Base-by-base conservation (phyloP, 2,888 invertebrate species). In the Conops quadrifasciatus region DNA sequence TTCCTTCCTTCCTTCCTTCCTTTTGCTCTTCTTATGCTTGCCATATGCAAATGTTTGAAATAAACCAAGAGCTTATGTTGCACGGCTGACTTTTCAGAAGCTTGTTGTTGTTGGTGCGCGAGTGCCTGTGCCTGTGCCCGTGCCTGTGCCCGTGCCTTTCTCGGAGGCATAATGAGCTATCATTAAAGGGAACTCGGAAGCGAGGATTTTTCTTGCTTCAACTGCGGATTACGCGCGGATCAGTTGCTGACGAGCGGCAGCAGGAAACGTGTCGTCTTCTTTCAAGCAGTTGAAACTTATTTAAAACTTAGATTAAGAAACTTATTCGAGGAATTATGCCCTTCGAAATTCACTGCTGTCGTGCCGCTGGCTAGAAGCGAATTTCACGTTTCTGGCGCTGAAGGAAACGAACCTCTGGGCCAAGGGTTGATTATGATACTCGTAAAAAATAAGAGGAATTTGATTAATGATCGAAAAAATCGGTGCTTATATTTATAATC, bases 241-340 rank as follows among this genome's bases (percentile, higher is more conserved):
- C 66, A 66, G 53, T 66, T 66, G 36, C 21, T 56, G 19, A 19
- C 53, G 21, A 56, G 53, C 24, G 21, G 16, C 24, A 56, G 5
- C 49, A 13, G 21, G 24, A n/a, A 1, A 2, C n/a, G 11, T 1
- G n/a, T 26, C 45, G 30, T 49, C 47, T 66, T 66, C 60, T 66
- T 66, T 70, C 53, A 36, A 72, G 63, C 26, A 69, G 69, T 67
- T 70, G 56, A 72, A 72, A 72, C 69, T 72, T 69, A 72, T 72
- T 72, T 72, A 59, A 72, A 72, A 72, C 72, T 72, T 69, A 72
- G 66, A 72, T 72, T 72, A 70, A 68, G 68, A 72, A 72, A 72
- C 72, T 72, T 72, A 56, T 64, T 47, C 36, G 16, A 43, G 66
- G 66, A 71, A 71, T 71, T 66, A 71, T 70, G 70, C 60, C 66